Evolutionary conservation across 1,140 invertebrate species (phyloP).

Genomic region (Dendrolimus punctatus): DNA sequence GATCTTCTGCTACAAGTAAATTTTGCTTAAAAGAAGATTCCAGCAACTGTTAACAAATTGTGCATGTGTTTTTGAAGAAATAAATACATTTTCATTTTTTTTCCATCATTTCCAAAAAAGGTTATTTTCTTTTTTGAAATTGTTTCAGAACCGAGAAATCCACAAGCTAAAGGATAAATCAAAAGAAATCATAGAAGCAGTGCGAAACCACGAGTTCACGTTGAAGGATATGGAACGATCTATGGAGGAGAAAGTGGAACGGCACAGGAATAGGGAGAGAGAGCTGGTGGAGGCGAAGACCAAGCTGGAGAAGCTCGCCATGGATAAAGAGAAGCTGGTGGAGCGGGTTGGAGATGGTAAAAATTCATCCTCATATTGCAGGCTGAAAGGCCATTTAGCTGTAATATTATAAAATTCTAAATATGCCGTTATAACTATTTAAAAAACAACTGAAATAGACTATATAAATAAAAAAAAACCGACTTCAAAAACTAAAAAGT

Average conservation of each 20-base stretch:
- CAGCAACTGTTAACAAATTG: too few species aligned
- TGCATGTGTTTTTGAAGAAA: too few species aligned
- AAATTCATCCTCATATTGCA: conserved; percentile 7
- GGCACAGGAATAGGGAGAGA: conserved; percentile 52
- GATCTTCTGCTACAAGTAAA: too few species aligned
- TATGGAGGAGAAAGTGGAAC: conserved; percentile 59
- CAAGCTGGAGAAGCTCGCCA: conserved; percentile 69
- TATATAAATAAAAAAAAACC: too few species aligned
- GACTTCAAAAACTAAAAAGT: too few species aligned
- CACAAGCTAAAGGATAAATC: conserved; percentile 39
- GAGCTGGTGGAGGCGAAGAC: conserved; percentile 59
- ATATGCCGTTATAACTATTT: too few species aligned
- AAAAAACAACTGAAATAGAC: too few species aligned
- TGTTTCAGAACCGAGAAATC: conserved; percentile 50
- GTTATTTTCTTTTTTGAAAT: background rate
- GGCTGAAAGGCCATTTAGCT: too few species aligned
- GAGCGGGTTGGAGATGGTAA: conserved; percentile 68
- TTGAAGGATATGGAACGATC: conserved; percentile 64
- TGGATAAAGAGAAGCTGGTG: conserved; percentile 57
- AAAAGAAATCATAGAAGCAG: conserved; percentile 40
- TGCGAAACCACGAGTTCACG: conserved; percentile 38
- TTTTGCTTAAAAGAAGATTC: too few species aligned
- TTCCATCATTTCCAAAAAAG: too few species aligned
- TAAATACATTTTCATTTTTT: too few species aligned
- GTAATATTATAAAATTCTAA: too few species aligned